Evolutionary conservation across 2,888 invertebrate genomes (phyloP).

Genomic region (Cheilosia pagana): DNA sequence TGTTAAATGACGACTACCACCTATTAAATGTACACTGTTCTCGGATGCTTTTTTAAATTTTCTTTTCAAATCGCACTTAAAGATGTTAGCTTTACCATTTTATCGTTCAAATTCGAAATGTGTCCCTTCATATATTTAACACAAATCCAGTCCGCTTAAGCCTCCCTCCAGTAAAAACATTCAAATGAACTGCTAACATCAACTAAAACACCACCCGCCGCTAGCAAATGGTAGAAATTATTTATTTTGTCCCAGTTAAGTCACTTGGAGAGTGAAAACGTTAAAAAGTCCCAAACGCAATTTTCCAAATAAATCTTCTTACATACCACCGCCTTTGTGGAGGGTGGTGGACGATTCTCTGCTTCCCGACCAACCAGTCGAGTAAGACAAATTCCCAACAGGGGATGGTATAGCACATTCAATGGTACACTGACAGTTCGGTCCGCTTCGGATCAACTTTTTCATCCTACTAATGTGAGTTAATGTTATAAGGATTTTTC

Average conservation of each 20-base stretch:
- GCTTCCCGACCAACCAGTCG: slow-evolving; percentile 55
- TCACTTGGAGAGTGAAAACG: slow-evolving; percentile 64
- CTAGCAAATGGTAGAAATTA: slow-evolving; percentile 58
- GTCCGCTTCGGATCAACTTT: slow-evolving; percentile 48
- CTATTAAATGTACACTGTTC: too few species aligned
- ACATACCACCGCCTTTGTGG: slow-evolving; percentile 31
- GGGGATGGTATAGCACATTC: slow-evolving; percentile 17
- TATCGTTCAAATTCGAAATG: too few species aligned
- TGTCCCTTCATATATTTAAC: too few species aligned
- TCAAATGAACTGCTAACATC: slow-evolving; percentile 50
- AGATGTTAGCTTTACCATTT: too few species aligned
- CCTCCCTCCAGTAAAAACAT: slow-evolving; percentile 32
- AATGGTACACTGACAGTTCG: background rate
- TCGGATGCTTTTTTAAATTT: too few species aligned
- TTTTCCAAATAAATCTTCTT: slow-evolving; percentile 75
- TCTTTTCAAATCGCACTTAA: too few species aligned
- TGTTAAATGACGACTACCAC: too few species aligned
- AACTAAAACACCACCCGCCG: slow-evolving; percentile 10
- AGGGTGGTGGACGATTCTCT: slow-evolving; percentile 17
- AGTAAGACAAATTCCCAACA: slow-evolving; percentile 59
- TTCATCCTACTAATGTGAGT: slow-evolving; percentile 72
- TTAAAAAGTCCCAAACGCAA: slow-evolving; percentile 73
- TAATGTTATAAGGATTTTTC: slow-evolving; percentile 75
- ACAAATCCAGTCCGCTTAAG: background rate
- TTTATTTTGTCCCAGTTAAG: slow-evolving; percentile 74